phyloP scores from a whole-genome alignment of 2,797 vertebrate species.

The Coracias cyanogaster region DNA sequence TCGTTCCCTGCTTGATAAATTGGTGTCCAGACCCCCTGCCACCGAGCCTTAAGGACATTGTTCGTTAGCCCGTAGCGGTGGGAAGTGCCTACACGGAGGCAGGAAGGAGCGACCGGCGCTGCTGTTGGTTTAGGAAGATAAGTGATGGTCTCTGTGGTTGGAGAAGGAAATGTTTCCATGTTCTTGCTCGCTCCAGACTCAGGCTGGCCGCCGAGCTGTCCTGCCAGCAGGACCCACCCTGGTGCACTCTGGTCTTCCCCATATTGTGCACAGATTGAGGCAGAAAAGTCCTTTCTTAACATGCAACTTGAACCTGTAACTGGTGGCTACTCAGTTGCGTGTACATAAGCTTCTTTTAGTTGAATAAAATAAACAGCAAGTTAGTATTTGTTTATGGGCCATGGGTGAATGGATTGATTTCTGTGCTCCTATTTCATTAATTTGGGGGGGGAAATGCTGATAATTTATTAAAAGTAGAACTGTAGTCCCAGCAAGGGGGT shows the following conservation, averaged over 20 bases:
- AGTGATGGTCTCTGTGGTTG: conserved; percentile 18
- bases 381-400: background rate
- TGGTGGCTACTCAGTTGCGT: background rate
- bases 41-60: background rate
- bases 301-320: background rate
- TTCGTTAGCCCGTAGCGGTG: background rate
- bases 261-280: background rate
- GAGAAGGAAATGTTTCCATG: background rate
- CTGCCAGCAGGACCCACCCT: background rate
- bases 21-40: background rate
- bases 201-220: background rate
- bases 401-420: background rate
- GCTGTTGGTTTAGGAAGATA: background rate
- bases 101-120: background rate
- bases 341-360: background rate
- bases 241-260: rapidly evolving
- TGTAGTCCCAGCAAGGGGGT: background rate
- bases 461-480: background rate
- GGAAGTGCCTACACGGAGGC: background rate
- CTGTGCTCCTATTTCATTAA: background rate
- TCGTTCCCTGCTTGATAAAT: background rate
- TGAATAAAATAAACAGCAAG: background rate
- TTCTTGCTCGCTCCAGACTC: background rate
- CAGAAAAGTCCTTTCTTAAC: background rate
- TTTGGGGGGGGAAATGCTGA: background rate